Conservation (phyloP, 2,888 invertebrate genomes). For the Stratiomys singularior region DNA sequence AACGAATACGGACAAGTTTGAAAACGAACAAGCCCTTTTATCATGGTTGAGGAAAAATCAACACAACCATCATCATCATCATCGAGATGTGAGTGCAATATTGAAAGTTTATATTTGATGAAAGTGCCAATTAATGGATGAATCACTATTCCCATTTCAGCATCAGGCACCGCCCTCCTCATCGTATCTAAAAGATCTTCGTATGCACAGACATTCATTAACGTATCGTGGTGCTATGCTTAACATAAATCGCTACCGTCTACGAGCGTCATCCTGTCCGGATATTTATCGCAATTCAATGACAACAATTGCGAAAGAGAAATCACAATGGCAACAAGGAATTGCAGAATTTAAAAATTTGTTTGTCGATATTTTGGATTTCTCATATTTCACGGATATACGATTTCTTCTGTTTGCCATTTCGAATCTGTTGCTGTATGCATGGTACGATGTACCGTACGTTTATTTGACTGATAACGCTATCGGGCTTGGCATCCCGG, state of each 20-base stretch:
- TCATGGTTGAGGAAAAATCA: constrained; percentile 50
- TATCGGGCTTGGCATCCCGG: constrained; percentile 75
- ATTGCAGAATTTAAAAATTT: constrained; percentile 83
- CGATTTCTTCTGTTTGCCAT: constrained; percentile 82
- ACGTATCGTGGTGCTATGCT: constrained; percentile 88
- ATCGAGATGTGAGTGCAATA: constrained; percentile 38
- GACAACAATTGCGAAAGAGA: constrained; percentile 84
- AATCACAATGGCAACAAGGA: constrained; percentile 76
- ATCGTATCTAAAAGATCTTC: constrained; percentile 78
- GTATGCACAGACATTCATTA: constrained; percentile 80
- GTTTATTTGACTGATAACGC: constrained; percentile 89
- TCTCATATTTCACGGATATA: constrained; percentile 80
- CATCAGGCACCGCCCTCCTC: constrained; percentile 49
- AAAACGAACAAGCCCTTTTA: constrained; percentile 52
- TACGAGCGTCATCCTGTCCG: constrained; percentile 88
- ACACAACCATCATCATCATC: constrained; percentile 35
- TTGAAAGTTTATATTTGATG: too few relatives aligned
- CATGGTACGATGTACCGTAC: constrained; percentile 94
- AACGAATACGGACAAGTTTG: constrained; percentile 47
- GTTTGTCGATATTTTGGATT: constrained; percentile 80
- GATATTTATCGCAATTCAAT: constrained; percentile 89
- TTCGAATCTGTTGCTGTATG: constrained; percentile 90
- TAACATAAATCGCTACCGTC: constrained; percentile 81
- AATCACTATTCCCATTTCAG: constrained; percentile 29
- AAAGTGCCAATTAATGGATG: neutral